These are phyloP conservation scores for Drosophila cognata DNA, from an alignment of 2,888 invertebrate species.

Conservation along the genomic window DNA sequence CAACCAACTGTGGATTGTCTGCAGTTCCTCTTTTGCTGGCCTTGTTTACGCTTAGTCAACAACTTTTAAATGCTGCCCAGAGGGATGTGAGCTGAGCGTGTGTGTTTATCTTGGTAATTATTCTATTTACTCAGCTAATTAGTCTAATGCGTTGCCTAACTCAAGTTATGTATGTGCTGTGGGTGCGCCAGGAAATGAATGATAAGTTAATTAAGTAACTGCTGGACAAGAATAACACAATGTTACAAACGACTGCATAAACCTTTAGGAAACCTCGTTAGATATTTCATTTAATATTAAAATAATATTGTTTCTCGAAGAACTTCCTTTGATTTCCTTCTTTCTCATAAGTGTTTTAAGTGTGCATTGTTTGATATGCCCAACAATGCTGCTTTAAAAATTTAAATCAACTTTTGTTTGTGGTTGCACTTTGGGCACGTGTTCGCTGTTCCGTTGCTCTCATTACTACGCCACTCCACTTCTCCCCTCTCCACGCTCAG, in stretches of 20 bases:
- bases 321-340: background rate
- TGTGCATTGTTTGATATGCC: background rate
- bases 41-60: constrained; percentile 68
- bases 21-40: constrained; percentile 30
- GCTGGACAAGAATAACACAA: background rate
- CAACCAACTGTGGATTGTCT: constrained; percentile 76
- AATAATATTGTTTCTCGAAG: background rate
- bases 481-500: constrained; percentile 1
- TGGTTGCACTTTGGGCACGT: constrained; percentile 53
- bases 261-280: background rate
- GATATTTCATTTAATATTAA: background rate
- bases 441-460: constrained; percentile 12
- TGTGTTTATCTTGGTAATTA: constrained; percentile 22
- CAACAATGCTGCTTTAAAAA: constrained; percentile 1
- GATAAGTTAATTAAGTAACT: constrained; percentile 21
- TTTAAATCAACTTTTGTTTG: constrained; percentile 8
- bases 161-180: constrained; percentile 18
- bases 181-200: constrained; percentile 43
- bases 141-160: constrained; percentile 47
- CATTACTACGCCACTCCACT: background rate
- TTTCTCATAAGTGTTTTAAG: background rate
- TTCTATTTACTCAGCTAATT: constrained; percentile 67
- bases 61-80: constrained; percentile 28
- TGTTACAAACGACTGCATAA: background rate
- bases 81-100: constrained; percentile 47